phyloP scores from a whole-genome alignment of 1,140 invertebrate genomes.

The Hyposmocoma kahamanoa region DNA sequence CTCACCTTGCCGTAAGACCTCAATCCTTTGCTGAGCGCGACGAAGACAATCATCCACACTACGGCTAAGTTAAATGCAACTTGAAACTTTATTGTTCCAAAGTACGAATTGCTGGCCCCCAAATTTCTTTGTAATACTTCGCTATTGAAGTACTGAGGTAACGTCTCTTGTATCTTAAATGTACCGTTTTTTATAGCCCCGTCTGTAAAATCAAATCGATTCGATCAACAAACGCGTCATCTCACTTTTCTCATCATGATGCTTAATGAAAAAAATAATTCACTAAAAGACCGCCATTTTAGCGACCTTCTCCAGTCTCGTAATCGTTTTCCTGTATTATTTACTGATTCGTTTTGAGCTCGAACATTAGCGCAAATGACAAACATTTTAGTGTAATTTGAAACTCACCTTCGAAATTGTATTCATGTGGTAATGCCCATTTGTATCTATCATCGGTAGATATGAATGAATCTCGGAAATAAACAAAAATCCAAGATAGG shows the following conservation, averaged over 20 bases:
- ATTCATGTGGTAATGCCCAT: constrained; percentile 84
- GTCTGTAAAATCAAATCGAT: too few species aligned
- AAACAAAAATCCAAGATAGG: constrained; percentile 92
- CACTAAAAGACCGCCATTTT: too few species aligned
- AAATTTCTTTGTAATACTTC: constrained; percentile 84
- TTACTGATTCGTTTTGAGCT: too few species aligned
- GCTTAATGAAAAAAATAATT: too few species aligned
- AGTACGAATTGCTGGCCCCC: constrained; percentile 73
- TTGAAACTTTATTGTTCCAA: constrained; percentile 87
- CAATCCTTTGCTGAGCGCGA: constrained; percentile 91
- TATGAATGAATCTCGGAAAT: constrained; percentile 91
- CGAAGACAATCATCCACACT: constrained; percentile 92
- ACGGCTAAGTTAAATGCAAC: constrained; percentile 91
- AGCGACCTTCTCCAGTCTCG: too few species aligned
- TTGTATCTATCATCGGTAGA: constrained; percentile 85
- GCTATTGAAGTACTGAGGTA: constrained; percentile 88
- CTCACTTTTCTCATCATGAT: too few species aligned
- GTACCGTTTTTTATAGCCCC: constrained; percentile 40
- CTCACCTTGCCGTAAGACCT: constrained; percentile 88
- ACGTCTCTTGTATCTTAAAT: constrained; percentile 82
- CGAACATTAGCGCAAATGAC: too few species aligned
- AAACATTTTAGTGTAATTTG: background rate
- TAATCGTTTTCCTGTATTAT: too few species aligned
- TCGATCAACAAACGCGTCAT: too few species aligned
- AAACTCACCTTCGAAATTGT: constrained; percentile 77